Percentiles rank a stretch among this genome's conserved stretches.
phyloP scores from a whole-genome alignment of 1,140 invertebrate species.

The Cydia pomonella region DNA sequence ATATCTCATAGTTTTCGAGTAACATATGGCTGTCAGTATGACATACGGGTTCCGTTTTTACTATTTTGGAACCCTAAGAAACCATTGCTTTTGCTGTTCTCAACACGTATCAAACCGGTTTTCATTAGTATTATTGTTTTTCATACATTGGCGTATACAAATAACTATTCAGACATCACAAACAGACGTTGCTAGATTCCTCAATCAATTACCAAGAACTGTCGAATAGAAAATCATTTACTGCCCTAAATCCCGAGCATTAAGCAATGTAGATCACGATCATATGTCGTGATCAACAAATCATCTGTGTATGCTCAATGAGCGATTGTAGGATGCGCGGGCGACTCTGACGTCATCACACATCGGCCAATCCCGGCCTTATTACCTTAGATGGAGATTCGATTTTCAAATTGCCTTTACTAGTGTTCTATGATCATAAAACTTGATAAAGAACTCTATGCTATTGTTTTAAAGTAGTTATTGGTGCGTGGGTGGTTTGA shows the following conservation, averaged over 20 bases:
- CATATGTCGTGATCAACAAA: conserved; percentile 15
- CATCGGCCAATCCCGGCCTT: background rate
- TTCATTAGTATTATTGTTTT: background rate
- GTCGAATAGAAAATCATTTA: background rate
- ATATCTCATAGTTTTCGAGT: no score
- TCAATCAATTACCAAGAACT: conserved; percentile 4
- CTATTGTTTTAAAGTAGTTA: background rate
- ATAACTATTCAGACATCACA: no score
- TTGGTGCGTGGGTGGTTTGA: background rate
- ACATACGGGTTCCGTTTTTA: no score
- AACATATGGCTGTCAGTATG: no score
- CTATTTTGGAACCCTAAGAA: background rate
- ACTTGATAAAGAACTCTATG: background rate
- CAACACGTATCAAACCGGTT: background rate
- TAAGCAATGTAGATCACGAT: conserved; percentile 17
- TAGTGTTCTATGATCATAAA: background rate
- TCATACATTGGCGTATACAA: background rate
- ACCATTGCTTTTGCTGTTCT: background rate
- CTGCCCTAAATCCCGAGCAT: conserved; percentile 9
- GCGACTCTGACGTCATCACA: background rate
- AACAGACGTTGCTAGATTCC: background rate
- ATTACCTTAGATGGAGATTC: conserved; percentile 9
- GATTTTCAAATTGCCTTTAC: conserved; percentile 14
- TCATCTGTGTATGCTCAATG: conserved; percentile 16
- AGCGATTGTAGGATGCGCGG: conserved; percentile 11